Evolutionary conservation across 1,140 invertebrate genomes (phyloP).

Genomic region (Bombyx mori): ASM3026992v2 NC_085129.1:17664501-17665000

Average conservation of each 20-base stretch:
- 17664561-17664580: no score
- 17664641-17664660: no score
- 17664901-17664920: conserved; percentile 44
- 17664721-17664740: conserved; percentile 52
- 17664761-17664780: conserved; percentile 46
- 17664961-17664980: conserved; percentile 43
- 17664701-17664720: conserved; percentile 5
- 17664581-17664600: no score
- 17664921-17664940: conserved; percentile 63
- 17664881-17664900: conserved; percentile 33
- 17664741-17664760: conserved; percentile 39
- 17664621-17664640: no score
- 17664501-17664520: no score
- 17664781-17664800: conserved; percentile 42
- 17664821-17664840: conserved; percentile 47
- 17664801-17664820: conserved; percentile 53
- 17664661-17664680: no score
- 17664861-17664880: conserved; percentile 32
- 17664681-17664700: no score
- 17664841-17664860: conserved; percentile 28
- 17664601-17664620: no score
- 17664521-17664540: no score
- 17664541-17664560: no score
- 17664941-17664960: conserved; percentile 48
- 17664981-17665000: conserved; percentile 43